These are phyloP conservation scores for Haliclona indistincta DNA, from an alignment of 37 sponge, comb jelly and placozoan genomes.

Conservation along the genomic window DNA sequence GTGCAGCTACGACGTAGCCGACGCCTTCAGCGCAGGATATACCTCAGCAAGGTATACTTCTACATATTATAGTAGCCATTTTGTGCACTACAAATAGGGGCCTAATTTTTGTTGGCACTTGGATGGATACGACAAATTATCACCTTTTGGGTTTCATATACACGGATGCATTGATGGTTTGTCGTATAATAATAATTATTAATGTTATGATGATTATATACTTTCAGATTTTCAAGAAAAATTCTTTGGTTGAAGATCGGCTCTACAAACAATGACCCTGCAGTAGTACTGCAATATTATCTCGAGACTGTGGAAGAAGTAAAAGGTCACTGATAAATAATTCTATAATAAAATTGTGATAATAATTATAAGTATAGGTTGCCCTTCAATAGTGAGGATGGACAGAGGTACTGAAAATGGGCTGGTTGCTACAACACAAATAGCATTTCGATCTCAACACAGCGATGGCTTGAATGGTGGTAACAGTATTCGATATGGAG, in stretches of 20 bases:
- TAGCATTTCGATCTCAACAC: constrained; percentile 35
- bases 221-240: neutral
- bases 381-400: constrained; percentile 20
- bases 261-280: constrained; percentile 43
- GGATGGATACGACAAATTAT: constrained; percentile 32
- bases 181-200: neutral
- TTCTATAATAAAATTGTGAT: neutral
- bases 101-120: constrained; percentile 27
- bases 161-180: constrained; percentile 25
- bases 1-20: neutral
- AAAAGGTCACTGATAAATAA: neutral
- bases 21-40: constrained; percentile 18
- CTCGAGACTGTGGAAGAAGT: constrained; percentile 40
- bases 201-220: neutral
- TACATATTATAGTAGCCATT: neutral
- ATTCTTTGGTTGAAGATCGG: constrained; percentile 1
- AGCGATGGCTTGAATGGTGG: constrained; percentile 15
- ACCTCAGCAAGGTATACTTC: constrained; percentile 17
- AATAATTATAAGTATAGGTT: constrained; percentile 1
- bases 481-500: constrained; percentile 46
- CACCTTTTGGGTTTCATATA: constrained; percentile 14
- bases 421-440: constrained; percentile 23
- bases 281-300: constrained; percentile 21
- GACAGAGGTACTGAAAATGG: constrained; percentile 56
- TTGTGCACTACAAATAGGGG: neutral